Conservation (phyloP, 37 sponge, comb jelly and placozoan genomes). For the Beroe forskalii region DNA sequence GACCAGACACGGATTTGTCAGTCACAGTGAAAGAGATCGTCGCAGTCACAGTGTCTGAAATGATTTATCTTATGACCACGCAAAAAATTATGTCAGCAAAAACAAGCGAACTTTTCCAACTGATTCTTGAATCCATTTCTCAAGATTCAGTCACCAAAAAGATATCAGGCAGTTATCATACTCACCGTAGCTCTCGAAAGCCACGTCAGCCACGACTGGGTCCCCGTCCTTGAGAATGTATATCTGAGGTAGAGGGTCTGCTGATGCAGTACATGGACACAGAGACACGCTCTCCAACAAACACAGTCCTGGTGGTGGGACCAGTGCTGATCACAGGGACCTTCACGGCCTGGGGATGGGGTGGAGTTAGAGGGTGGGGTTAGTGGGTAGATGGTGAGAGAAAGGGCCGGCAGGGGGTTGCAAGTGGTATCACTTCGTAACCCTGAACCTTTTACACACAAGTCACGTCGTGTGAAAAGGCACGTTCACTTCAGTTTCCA, state of each 20-base stretch:
- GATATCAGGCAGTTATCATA: background rate
- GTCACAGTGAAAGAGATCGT: background rate
- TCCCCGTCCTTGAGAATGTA: slow-evolving; percentile 22
- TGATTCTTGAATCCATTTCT: background rate
- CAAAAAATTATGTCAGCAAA: background rate
- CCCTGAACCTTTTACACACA: background rate
- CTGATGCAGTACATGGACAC: slow-evolving; percentile 22
- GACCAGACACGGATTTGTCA: background rate
- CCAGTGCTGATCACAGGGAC: slow-evolving; percentile 8
- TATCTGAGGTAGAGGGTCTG: slow-evolving; percentile 17
- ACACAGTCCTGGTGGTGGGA: background rate
- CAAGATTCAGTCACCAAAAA: background rate
- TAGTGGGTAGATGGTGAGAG: background rate
- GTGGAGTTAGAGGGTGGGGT: background rate
- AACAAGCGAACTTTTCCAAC: background rate
- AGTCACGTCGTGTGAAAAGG: background rate
- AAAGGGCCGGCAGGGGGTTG: background rate
- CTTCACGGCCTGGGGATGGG: background rate
- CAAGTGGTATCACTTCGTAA: background rate
- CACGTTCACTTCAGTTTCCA: background rate
- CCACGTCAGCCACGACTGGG: background rate
- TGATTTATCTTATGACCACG: too few species aligned
- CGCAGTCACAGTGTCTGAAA: background rate
- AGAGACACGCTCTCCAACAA: background rate
- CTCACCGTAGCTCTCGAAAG: slow-evolving; percentile 16